phyloP scores from a whole-genome alignment of 92 coral and sea anemone genomes.

The Epizoanthus scotinus region DNA sequence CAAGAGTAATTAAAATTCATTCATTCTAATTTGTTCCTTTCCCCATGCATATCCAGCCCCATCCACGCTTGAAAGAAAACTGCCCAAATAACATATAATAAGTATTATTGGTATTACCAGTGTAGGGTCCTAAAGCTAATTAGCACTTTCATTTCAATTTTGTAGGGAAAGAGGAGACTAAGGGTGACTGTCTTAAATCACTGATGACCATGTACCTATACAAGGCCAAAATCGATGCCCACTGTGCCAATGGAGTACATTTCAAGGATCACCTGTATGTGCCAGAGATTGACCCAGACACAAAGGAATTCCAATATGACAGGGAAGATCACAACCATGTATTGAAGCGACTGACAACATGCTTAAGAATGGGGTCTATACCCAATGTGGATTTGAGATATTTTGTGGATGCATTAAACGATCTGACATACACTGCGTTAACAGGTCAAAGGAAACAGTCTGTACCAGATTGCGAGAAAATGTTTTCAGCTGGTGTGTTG shows the following conservation, averaged over 20 bases:
- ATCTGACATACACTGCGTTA: slow-evolving; percentile 53
- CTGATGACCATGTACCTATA: slow-evolving; percentile 27
- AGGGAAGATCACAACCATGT: slow-evolving; percentile 29
- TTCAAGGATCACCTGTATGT: slow-evolving; percentile 27
- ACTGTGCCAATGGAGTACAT: background rate
- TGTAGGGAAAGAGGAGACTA: slow-evolving; percentile 12
- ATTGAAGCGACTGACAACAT: background rate
- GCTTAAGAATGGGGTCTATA: slow-evolving; percentile 14
- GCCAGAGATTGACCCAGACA: background rate
- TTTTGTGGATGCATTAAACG: slow-evolving; percentile 36
- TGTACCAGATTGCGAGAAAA: slow-evolving; percentile 55
- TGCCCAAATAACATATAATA: no score
- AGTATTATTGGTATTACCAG: background rate
- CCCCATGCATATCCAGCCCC: no score
- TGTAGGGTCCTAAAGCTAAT: no score
- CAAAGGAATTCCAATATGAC: background rate
- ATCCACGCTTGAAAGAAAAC: no score
- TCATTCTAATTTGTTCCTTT: no score
- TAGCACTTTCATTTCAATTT: no score
- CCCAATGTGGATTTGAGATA: slow-evolving; percentile 1
- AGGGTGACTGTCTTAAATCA: slow-evolving; percentile 14
- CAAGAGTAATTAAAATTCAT: no score
- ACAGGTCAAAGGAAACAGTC: slow-evolving; percentile 66
- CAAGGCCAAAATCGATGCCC: background rate
- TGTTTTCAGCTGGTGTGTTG: slow-evolving; percentile 52